Evolutionary conservation across 2,113 vertebrate genomes (phyloP).

Genomic region (Hipposideros armiger): DNA sequence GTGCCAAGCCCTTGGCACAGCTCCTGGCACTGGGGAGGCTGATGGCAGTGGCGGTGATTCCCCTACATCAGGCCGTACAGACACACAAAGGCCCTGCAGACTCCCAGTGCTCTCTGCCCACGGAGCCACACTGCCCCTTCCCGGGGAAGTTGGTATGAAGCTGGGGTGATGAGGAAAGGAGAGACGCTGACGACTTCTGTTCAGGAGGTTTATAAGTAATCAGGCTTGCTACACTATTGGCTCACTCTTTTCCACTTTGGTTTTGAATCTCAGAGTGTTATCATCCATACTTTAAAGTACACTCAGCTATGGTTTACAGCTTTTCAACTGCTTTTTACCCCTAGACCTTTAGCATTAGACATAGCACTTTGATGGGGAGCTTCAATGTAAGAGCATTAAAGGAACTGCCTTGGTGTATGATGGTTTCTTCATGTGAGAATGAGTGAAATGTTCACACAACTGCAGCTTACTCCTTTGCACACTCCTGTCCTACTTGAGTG

Average conservation of each 20-base stretch:
- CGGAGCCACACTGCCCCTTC: background rate
- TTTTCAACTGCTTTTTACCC: background rate
- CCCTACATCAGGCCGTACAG: background rate
- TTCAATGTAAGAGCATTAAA: rapidly evolving
- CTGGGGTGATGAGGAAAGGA: background rate
- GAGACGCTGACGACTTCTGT: background rate
- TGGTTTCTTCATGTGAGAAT: background rate
- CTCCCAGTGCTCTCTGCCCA: background rate
- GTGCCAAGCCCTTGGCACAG: background rate
- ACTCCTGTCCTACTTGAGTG: background rate
- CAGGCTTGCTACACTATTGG: too few species aligned
- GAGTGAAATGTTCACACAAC: too few species aligned
- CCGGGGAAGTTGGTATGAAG: background rate
- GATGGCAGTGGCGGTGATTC: background rate
- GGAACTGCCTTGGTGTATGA: too few species aligned
- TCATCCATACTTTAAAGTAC: background rate
- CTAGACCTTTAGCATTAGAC: background rate
- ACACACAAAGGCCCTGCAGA: background rate
- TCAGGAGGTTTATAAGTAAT: background rate
- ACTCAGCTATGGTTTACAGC: background rate
- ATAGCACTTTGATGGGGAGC: background rate
- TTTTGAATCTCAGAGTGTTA: background rate
- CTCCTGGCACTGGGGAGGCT: background rate
- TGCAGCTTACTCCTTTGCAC: background rate
- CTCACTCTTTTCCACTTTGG: background rate